Base-by-base conservation (phyloP, 1,140 invertebrate species). In the Drosophila orena region DNA sequence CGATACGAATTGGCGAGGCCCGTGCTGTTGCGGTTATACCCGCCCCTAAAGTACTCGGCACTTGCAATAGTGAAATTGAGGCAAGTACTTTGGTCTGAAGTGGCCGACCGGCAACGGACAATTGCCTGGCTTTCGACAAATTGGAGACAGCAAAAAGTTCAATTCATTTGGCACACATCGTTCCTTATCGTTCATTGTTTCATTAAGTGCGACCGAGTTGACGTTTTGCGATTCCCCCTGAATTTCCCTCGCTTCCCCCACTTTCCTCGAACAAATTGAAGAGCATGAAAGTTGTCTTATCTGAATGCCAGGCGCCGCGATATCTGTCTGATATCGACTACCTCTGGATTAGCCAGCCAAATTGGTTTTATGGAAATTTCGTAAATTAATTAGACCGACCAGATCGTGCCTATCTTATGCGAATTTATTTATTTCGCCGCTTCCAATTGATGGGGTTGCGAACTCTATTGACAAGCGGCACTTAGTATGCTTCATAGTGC, bases 121-220 rank as follows among this genome's bases (percentile, higher is more conserved):
- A 74, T 74, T 74, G 70, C 37, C 56, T 60, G 47, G 2, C 24
- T 62, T 35, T 40, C 11, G 24, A 22, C 24, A 50, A 72, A 71
- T 72, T 71, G 54, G 34, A 76, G 71, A 75, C 71, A 75, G 52
- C 71, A 35, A 24, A 76, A 47, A 43, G 71, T 58, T 75, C 72
- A 75, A 75, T 65, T 75, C 70, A 57, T 64, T 74, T 62, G 53
- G 30, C 66, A 62, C 50, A 54, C 58, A 54, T 49, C 20, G 43
- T 27, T 53, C 14, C 15, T 75, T 75, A 75, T 75, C 72, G 72
- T 75, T 58, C 71, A 65, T 52, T 71, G 68, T 70, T 71, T 71
- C 68, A 70, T 70, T 57, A 70, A 70, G 64, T 70, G 68, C 53
- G 35, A 70, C 42, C 12, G 34, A 37, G 30, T 64, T 22, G 64